Evolutionary conservation across 2,888 invertebrate species (phyloP), one percentile per base, ranked within the genome.

Genomic region (Salticus scenicus): DNA sequence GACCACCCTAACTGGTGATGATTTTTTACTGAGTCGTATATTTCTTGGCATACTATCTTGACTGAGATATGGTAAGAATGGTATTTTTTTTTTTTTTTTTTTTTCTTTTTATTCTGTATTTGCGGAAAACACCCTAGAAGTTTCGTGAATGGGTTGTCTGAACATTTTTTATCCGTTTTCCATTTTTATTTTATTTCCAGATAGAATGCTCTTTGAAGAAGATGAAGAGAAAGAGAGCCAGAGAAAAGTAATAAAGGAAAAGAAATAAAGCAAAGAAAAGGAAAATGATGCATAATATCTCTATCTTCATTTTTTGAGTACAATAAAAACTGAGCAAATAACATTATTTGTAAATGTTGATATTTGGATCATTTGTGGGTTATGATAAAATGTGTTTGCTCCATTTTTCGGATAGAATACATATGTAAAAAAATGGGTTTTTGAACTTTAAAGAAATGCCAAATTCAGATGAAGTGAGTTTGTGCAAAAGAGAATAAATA

Each of bases 1-100:
- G 47, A 76, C 67, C 66, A 66, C 67, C 73, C 20, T 28, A 14
- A 76, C 41, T 27, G 42, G 47, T 30, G 28, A 41, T 64, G 57
- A 47, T 77, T 77, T 57, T 27, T 17, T 12, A 20, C 57, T 24
- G 57, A 5, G 37, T 10, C 37, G 37, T 5, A 7, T 31, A 30
- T 66, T 76, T 64, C 31, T 75, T 37, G 24, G 20, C 33, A 14
- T 24, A n/a, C 64, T 27, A 42, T 71, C 37, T 64, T 17, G 2
- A 24, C 14, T 27, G 28, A 20, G 57, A 37, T 63, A 37, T 33
- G 70, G 42, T 37, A 63, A 74, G n/a, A 74, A 51, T 41, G 7
- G 37, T 10, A 24, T 0, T 47, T 28, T 42, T 17, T 71, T 24
- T 8, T 12, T 31, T 10, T 24, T 41, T 70, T 64, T 28, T 2